Evolutionary conservation across 1,140 invertebrate genomes (phyloP).

Genomic region (Reticulitermes speratus): DNA sequence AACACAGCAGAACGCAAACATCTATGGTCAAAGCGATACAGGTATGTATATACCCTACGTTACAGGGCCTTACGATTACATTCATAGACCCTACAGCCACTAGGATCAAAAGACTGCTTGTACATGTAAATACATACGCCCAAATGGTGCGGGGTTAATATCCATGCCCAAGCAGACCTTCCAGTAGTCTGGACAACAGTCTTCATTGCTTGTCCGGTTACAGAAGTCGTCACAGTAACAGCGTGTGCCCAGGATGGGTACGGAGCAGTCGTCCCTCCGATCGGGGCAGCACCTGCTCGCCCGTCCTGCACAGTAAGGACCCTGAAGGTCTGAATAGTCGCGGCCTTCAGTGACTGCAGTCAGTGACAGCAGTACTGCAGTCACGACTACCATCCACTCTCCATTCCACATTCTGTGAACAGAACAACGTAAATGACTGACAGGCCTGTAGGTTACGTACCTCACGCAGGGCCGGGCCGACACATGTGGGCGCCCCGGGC

Average conservation of each 20-base stretch:
- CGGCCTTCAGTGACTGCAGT: background rate
- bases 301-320: constrained; percentile 38
- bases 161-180: constrained; percentile 60
- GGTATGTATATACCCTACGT: no score
- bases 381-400: background rate
- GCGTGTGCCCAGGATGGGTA: constrained; percentile 72
- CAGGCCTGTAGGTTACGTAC: no score
- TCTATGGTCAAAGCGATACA: no score
- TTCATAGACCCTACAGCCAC: no score
- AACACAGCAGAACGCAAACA: no score
- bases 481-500: no score
- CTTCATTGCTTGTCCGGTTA: constrained; percentile 62
- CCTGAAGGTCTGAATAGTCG: constrained; percentile 24
- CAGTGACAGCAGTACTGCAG: background rate
- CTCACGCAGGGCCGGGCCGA: no score
- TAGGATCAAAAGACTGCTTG: no score
- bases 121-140: background rate
- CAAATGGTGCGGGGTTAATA: constrained; percentile 34
- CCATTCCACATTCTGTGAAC: constrained; percentile 22
- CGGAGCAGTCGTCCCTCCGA: constrained; percentile 70
- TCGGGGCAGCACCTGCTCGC: constrained; percentile 62
- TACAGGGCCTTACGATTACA: no score
- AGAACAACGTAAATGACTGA: background rate
- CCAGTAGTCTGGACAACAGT: constrained; percentile 88
- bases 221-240: constrained; percentile 96